These are phyloP conservation scores for Trididemnum clinides DNA, from an alignment of 23 tunicate species.

Conservation along the genomic window DNA sequence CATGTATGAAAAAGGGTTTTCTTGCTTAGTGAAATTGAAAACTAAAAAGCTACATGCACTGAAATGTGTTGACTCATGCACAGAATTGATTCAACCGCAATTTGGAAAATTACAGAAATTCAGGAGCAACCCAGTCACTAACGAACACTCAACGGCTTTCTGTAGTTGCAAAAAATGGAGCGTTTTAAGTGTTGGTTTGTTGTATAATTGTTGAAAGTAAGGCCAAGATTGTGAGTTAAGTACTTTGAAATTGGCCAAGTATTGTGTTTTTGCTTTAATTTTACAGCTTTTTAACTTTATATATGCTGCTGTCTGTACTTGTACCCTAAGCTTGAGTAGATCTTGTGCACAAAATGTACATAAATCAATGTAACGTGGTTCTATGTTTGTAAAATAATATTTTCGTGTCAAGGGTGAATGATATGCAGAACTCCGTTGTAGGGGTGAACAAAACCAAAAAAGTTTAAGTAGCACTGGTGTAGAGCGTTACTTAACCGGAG, in stretches of 20 bases:
- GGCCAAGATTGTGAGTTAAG: background rate
- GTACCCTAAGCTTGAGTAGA: background rate
- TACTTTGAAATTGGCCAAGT: background rate
- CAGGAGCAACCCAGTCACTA: conserved; percentile 53
- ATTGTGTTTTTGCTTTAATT: background rate
- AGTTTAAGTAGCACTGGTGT: too few species aligned
- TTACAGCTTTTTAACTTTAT: background rate
- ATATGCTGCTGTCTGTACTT: background rate
- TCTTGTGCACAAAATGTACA: background rate
- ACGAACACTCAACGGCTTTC: conserved; percentile 17
- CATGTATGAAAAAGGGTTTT: conserved; percentile 29
- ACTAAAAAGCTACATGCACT: conserved; percentile 42
- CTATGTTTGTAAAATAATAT: too few species aligned
- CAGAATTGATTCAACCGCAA: conserved; percentile 40
- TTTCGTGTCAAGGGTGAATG: too few species aligned
- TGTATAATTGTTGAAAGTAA: background rate
- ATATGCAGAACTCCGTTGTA: too few species aligned
- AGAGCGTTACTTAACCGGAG: too few species aligned
- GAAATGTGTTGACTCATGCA: conserved; percentile 48
- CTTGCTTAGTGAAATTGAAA: conserved; percentile 35
- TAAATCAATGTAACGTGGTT: background rate
- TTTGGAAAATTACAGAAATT: conserved; percentile 39
- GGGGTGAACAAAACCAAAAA: too few species aligned
- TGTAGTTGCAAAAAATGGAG: background rate
- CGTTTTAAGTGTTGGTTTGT: background rate